Evolutionary conservation across 2,888 invertebrate genomes (phyloP).

Genomic region (Pseudococcus jackbeardsleyi): DNA sequence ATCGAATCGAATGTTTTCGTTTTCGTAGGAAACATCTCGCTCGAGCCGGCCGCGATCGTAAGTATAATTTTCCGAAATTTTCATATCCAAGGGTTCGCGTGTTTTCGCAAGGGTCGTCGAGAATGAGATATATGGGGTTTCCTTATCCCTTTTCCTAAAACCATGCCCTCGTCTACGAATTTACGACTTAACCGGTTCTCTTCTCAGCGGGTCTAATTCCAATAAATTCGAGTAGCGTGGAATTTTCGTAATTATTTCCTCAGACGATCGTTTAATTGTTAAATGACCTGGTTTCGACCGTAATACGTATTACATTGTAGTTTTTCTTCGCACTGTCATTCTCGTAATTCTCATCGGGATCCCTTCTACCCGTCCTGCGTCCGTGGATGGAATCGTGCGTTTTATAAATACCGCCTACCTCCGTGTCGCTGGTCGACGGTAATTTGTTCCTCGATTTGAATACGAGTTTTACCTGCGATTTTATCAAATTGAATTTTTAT

Average conservation of each 20-base stretch:
- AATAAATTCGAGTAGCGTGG: neutral
- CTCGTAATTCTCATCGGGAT: neutral
- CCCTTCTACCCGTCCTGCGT: neutral
- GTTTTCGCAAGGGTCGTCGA: too few relatives aligned
- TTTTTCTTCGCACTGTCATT: neutral
- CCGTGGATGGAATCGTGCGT: neutral
- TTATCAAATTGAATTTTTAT: too few relatives aligned
- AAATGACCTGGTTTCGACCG: neutral
- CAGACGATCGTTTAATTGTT: slow-evolving; percentile 8
- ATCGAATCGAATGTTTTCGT: neutral
- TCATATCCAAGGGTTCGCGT: neutral
- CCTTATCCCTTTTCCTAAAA: neutral
- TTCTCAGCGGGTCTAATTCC: neutral
- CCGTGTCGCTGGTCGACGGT: neutral
- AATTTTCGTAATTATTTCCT: slow-evolving; percentile 12
- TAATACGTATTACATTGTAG: slow-evolving; percentile 5
- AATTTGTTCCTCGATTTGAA: neutral
- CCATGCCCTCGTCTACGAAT: neutral
- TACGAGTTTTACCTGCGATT: neutral
- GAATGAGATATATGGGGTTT: neutral
- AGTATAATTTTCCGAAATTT: neutral
- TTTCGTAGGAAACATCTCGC: neutral
- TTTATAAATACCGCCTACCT: neutral
- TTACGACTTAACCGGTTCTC: slow-evolving; percentile 14
- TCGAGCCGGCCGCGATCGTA: neutral